Evolutionary conservation across 2,797 vertebrate species (phyloP).

Genomic region (Chelon labrosus): DNA sequence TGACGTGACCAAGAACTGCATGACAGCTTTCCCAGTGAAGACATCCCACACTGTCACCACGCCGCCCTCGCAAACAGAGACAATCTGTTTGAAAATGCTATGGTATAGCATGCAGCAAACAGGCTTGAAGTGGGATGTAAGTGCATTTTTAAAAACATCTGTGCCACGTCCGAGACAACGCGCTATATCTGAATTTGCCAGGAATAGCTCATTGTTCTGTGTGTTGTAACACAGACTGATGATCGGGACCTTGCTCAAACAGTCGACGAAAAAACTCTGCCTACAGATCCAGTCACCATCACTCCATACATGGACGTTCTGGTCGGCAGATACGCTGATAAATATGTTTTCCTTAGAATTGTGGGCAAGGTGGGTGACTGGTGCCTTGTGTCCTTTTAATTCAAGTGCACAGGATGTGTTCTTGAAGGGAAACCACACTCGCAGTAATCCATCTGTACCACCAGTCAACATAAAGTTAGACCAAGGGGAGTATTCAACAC

Average conservation of each 20-base stretch:
- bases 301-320: slow-evolving; percentile 21
- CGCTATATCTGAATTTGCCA: slow-evolving; percentile 26
- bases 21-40: not conserved
- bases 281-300: not conserved
- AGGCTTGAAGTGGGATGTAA: slow-evolving; percentile 20
- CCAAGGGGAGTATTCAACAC: slow-evolving; percentile 12
- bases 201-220: slow-evolving; percentile 29
- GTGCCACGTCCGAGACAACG: slow-evolving; percentile 41
- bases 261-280: slow-evolving; percentile 10
- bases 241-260: accelerated
- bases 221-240: slow-evolving; percentile 20
- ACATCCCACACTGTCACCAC: slow-evolving; percentile 31
- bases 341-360: not conserved
- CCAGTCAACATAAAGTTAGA: slow-evolving; percentile 13
- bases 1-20: slow-evolving; percentile 16
- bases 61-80: slow-evolving; percentile 30
- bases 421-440: not conserved
- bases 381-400: not conserved
- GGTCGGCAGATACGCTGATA: slow-evolving; percentile 1
- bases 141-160: not conserved
- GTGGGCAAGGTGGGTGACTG: slow-evolving; percentile 2
- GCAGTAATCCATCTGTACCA: slow-evolving; percentile 18
- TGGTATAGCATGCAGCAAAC: slow-evolving; percentile 29
- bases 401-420: accelerated
- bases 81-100: slow-evolving; percentile 13